Evolutionary conservation across 2,113 vertebrate species (phyloP), one percentile per base, ranked within the genome.

Genomic region (Picathartes gymnocephalus): DNA sequence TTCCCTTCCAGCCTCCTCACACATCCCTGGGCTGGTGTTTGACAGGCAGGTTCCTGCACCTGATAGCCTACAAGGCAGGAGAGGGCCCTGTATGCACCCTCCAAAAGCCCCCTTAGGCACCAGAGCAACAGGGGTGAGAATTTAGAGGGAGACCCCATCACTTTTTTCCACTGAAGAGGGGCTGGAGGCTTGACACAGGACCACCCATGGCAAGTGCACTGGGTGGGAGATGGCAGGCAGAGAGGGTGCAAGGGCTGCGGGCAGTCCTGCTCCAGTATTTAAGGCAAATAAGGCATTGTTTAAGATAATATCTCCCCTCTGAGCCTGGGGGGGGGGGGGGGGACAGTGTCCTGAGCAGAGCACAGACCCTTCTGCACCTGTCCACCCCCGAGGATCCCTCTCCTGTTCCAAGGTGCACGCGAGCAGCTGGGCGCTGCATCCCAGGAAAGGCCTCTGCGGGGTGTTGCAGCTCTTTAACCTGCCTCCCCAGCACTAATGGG

Each of bases 191-290:
- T 39, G 19, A 9, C 0, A 0, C 2, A 4, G 27, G 10, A 4
- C 10, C 3, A 12, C 7, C 13, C 19, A 6, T 2, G 18, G 11
- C 8, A 3, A 33, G 30, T 2, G 1, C 0, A 0, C 6, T 1
- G 1, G 4, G 25, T 13, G 15, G 33, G 27, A 8, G 35, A 35
- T 21, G 39, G 35, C 54, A 50, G 21, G 47, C 15, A 7, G 39
- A 39, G 53, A 58, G 30, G 33, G 20, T 68, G 39, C 54, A 4
- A 54, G 57, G 62, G 30, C 27, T 86, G 48, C 39, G 20, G 50
- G 83, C 8, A 9, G 10, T 12, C 39, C 68, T 18, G 13, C 39
- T 81, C 9, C 4, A 57, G 22, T 8, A 16, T 30, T 69, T 48
- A 28, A n/a, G 54, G 33, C 17, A 20, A 11, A 24, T 16, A 25